Evolutionary conservation across 2,888 invertebrate species (phyloP).

Genomic region (Sarcophaga variegata): DNA sequence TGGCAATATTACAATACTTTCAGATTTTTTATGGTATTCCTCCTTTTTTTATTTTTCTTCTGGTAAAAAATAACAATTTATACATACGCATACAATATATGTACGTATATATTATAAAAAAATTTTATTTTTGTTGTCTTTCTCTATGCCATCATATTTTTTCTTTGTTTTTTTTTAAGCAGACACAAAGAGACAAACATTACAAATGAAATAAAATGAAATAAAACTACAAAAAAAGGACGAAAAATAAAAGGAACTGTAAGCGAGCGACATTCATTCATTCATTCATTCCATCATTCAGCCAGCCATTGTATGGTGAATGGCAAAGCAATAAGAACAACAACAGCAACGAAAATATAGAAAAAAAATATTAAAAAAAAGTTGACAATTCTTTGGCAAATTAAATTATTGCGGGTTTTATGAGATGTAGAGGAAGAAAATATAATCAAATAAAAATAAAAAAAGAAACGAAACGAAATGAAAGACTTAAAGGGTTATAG

Average conservation of each 20-base stretch:
- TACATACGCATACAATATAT: too few species aligned
- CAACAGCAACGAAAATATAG: not conserved
- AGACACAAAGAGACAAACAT: constrained; percentile 54
- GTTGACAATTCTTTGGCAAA: constrained; percentile 68
- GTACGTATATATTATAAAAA: constrained; percentile 1
- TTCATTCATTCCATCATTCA: constrained; percentile 43
- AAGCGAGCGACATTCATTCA: constrained; percentile 59
- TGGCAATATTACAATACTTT: constrained; percentile 56
- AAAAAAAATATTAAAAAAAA: constrained; percentile 23
- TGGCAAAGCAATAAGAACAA: constrained; percentile 5
- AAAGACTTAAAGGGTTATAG: constrained; percentile 50
- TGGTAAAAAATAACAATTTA: too few species aligned
- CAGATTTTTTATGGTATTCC: constrained; percentile 22
- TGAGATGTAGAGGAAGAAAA: constrained; percentile 59
- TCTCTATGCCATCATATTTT: constrained; percentile 63
- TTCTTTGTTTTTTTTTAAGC: constrained; percentile 41
- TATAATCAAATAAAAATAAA: constrained; percentile 60
- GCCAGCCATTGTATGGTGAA: constrained; percentile 37
- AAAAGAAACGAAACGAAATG: not conserved
- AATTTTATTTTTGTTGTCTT: constrained; percentile 47
- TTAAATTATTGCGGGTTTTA: constrained; percentile 69
- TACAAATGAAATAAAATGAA: constrained; percentile 43
- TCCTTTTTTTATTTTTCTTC: not conserved
- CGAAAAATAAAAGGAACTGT: constrained; percentile 19
- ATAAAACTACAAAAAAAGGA: constrained; percentile 38